Percentiles rank a stretch among this genome's conserved stretches.
phyloP scores from a whole-genome alignment of 2,113 vertebrate genomes.

The Alligator sinensis region DNA sequence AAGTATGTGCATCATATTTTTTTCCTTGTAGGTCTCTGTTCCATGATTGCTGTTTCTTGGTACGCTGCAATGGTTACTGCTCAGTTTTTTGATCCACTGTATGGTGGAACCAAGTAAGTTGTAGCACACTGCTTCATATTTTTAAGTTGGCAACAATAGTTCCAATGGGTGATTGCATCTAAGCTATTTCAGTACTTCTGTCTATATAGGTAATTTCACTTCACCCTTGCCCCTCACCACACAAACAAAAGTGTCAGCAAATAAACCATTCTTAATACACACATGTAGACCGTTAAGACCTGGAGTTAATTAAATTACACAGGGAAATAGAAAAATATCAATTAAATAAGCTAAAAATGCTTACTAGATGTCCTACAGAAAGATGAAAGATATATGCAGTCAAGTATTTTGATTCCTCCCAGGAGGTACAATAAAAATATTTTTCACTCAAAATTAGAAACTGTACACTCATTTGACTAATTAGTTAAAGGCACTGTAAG shows the following conservation, averaged over 20 bases:
- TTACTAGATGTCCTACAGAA: background rate
- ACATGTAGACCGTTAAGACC: no score
- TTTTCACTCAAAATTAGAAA: background rate
- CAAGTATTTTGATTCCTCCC: background rate
- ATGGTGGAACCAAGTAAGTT: constrained; percentile 75
- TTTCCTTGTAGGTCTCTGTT: constrained; percentile 70
- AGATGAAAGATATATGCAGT: background rate
- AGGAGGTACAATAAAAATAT: background rate
- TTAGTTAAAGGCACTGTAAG: constrained; percentile 20
- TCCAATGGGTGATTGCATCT: background rate
- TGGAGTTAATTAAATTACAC: background rate
- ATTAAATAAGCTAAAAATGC: background rate
- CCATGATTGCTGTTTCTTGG: constrained; percentile 78
- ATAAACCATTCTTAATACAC: background rate
- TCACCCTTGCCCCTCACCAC: no score
- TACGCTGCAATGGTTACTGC: constrained; percentile 74
- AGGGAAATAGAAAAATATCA: accelerated
- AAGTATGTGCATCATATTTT: constrained; percentile 4
- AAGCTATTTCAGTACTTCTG: background rate
- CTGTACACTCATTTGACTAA: background rate
- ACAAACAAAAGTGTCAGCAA: background rate
- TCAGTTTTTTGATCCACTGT: constrained; percentile 72
- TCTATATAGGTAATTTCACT: no score
- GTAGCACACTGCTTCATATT: background rate
- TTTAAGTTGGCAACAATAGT: background rate